Conservation (phyloP, 2,797 vertebrate species). For the Lepus oiostolus region DNA sequence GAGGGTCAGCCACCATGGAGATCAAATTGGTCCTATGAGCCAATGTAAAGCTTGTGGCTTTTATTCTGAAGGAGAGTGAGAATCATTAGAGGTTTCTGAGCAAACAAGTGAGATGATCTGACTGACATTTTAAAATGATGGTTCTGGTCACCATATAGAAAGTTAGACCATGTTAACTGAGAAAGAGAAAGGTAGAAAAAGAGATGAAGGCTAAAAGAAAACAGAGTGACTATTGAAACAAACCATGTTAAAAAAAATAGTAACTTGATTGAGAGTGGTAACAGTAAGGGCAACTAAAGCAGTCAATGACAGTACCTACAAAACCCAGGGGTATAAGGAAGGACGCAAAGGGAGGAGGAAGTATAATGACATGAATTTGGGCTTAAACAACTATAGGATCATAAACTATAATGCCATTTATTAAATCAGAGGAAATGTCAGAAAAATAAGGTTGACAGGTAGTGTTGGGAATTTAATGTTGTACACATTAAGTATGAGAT, state of each 20-base stretch:
- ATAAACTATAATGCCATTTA: background rate
- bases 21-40: background rate
- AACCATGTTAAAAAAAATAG: background rate
- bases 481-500: background rate
- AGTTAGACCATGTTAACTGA: background rate
- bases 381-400: background rate
- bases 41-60: background rate
- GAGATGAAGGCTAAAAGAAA: background rate
- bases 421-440: background rate
- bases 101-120: background rate
- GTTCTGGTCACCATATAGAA: background rate
- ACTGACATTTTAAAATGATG: slow-evolving; percentile 12
- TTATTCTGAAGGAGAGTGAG: background rate
- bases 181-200: background rate
- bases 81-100: background rate
- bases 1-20: background rate
- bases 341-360: background rate
- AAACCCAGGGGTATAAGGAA: background rate
- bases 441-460: background rate
- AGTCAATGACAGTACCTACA: background rate
- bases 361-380: background rate
- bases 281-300: background rate
- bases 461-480: background rate
- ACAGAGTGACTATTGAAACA: background rate
- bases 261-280: background rate